Percentiles rank a stretch among this genome's conserved stretches.
Conservation (phyloP, 2,888 invertebrate genomes). For the Steinernema hermaphroditum region DNA sequence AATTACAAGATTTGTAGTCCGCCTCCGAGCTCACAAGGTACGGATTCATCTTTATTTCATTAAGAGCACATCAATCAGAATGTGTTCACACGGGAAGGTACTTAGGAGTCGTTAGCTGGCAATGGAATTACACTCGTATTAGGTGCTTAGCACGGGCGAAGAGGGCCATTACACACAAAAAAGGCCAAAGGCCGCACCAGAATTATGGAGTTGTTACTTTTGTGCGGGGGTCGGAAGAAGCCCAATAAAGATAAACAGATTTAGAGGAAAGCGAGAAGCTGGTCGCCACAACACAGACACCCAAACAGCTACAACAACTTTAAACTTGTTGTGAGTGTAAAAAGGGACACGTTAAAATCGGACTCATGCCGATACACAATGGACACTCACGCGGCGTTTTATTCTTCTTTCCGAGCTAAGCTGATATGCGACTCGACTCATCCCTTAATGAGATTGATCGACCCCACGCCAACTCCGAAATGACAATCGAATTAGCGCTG, state of each 20-base stretch:
- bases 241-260: constrained; percentile 19
- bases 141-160: not conserved
- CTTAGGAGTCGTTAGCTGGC: not conserved
- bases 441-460: constrained; percentile 28
- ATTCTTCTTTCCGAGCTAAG: constrained; percentile 2
- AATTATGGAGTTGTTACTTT: constrained; percentile 4
- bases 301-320: too few relatives aligned
- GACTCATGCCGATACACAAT: not conserved
- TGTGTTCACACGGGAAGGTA: not conserved
- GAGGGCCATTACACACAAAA: not conserved
- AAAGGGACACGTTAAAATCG: too few relatives aligned
- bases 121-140: not conserved
- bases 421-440: constrained; percentile 14
- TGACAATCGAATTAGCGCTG: constrained; percentile 29
- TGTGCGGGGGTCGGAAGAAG: constrained; percentile 1
- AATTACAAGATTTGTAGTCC: not conserved
- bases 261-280: not conserved
- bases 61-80: not conserved
- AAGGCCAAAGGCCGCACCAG: too few relatives aligned
- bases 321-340: too few relatives aligned
- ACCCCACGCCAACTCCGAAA: constrained; percentile 21
- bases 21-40: not conserved
- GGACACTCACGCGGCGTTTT: not conserved
- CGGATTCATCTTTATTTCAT: not conserved
- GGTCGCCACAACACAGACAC: too few relatives aligned